A percentile compares a stretch with the other conserved stretches of the same genome.
Conservation (phyloP, 2,888 invertebrate genomes). For the Agrypnus murinus region DNA sequence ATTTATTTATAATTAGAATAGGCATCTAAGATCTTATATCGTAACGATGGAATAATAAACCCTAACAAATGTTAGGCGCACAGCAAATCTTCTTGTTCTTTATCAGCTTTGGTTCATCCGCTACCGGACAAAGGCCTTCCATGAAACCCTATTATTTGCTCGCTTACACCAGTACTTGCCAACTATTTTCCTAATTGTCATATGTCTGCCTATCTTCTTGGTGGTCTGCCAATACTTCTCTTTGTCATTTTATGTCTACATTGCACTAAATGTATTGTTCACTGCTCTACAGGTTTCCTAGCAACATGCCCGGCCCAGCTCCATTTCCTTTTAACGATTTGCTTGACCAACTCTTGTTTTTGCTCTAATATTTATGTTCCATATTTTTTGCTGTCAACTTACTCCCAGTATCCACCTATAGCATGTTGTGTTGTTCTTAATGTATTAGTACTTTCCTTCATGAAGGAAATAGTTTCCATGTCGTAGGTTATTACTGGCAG, state of each 20-base stretch:
- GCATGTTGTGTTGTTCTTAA: background rate
- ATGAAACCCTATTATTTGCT: background rate
- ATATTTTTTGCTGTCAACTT: constrained; percentile 10
- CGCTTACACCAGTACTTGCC: background rate
- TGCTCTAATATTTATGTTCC: constrained; percentile 6
- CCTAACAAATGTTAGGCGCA: too few relatives aligned
- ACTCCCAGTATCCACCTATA: background rate
- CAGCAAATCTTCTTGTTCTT: background rate
- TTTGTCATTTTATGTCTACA: background rate
- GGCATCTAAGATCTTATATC: too few relatives aligned
- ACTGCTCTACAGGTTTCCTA: background rate
- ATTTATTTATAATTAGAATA: too few relatives aligned
- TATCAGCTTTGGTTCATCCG: constrained; percentile 3
- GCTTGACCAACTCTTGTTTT: constrained; percentile 3
- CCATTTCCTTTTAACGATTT: constrained; percentile 5
- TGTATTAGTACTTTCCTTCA: too few relatives aligned
- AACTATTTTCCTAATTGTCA: background rate
- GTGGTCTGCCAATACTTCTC: background rate
- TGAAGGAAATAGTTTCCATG: too few relatives aligned
- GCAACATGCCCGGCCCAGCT: constrained; percentile 3
- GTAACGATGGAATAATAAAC: too few relatives aligned
- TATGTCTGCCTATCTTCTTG: background rate
- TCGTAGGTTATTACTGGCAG: too few relatives aligned
- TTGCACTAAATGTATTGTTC: background rate
- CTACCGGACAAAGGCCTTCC: background rate